Evolutionary conservation across 2,113 vertebrate species (phyloP), one percentile per base, ranked within the genome.

Genomic region (Thryonomys swinderianus): DNA sequence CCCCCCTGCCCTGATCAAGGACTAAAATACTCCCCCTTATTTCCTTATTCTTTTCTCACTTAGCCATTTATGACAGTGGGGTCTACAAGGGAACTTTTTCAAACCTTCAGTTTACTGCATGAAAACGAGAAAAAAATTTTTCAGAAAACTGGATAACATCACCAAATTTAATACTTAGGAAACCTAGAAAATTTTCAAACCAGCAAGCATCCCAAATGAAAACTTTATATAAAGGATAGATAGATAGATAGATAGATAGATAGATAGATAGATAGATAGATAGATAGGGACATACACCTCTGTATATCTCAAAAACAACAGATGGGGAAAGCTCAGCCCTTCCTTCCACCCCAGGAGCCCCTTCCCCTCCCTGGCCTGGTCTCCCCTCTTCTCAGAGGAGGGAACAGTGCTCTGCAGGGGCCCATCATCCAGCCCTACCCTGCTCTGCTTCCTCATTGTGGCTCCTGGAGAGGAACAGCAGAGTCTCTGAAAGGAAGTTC

Each of bases 31-130:
- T 48, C 82, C 25, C 45, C 42, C 51, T 32, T 62, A 40, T 61
- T 90, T 87, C 69, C 66, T 86, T 64, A 73, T 59, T 94, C 66
- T 80, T 74, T 83, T 51, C 81, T 66, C 87, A 37, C 93, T 88
- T 55, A 61, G 53, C 42, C 40, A 88, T 59, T 87, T 95, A 94
- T 61, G 57, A 90, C 30, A 89, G 14, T 53, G 57, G 20, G 66
- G 85, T 73, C 81, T 0, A 71, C 30, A 96, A 51, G 25, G 6
- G 23, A 23, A 40, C 48, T 92, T 85, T 81, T 57, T 73, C n/a
- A 91, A 32, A 67, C 37, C 40, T 87, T 95, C 57, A 85, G 67
- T 85, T 79, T 66, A 81, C 34, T 48, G 42, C 40, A 14, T 34
- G 45, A 84, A 48, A 84, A 64, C 7, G 40, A 40, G 14, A 48